Evolutionary conservation across 2,888 invertebrate genomes (phyloP).

Genomic region (Drosophila meridionalis): DNA sequence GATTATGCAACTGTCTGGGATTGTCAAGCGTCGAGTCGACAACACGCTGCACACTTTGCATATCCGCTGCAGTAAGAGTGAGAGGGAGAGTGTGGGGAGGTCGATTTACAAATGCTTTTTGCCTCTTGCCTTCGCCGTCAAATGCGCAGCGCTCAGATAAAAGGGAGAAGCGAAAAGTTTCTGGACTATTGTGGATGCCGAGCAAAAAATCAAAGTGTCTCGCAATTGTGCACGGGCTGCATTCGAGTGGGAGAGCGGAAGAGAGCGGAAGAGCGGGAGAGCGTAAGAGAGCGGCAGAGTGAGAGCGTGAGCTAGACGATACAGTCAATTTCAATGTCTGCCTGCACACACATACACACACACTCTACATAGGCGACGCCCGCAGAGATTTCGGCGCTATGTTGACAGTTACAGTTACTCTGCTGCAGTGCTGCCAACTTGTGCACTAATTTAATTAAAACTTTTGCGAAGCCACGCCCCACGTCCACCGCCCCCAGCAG

Average conservation of each 20-base stretch:
- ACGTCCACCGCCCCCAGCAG: slow-evolving; percentile 18
- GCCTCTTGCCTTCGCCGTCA: slow-evolving; percentile 63
- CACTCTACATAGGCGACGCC: slow-evolving; percentile 22
- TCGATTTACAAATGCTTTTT: slow-evolving; percentile 70
- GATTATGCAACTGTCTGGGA: slow-evolving; percentile 78
- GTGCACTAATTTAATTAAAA: slow-evolving; percentile 73
- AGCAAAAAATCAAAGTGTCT: slow-evolving; percentile 77
- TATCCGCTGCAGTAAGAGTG: slow-evolving; percentile 51
- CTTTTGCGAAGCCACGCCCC: slow-evolving; percentile 25
- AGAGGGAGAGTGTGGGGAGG: neutral
- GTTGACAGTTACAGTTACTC: slow-evolving; percentile 49
- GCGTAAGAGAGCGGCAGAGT: neutral
- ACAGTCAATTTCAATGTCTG: slow-evolving; percentile 50
- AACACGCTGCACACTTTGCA: slow-evolving; percentile 71
- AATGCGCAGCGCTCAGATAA: slow-evolving; percentile 62
- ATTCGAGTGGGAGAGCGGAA: slow-evolving; percentile 42
- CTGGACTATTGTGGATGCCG: slow-evolving; percentile 67
- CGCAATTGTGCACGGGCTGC: slow-evolving; percentile 54
- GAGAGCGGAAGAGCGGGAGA: neutral
- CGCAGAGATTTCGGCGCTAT: slow-evolving; percentile 30
- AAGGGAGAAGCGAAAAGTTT: slow-evolving; percentile 46
- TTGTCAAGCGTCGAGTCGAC: slow-evolving; percentile 67
- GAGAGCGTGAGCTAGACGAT: slow-evolving; percentile 23
- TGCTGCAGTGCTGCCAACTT: slow-evolving; percentile 51
- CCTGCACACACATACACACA: neutral